Evolutionary conservation across 2,888 invertebrate genomes (phyloP), one percentile per base, ranked within the genome.

Genomic region (Pyrrhosoma nymphula): DNA sequence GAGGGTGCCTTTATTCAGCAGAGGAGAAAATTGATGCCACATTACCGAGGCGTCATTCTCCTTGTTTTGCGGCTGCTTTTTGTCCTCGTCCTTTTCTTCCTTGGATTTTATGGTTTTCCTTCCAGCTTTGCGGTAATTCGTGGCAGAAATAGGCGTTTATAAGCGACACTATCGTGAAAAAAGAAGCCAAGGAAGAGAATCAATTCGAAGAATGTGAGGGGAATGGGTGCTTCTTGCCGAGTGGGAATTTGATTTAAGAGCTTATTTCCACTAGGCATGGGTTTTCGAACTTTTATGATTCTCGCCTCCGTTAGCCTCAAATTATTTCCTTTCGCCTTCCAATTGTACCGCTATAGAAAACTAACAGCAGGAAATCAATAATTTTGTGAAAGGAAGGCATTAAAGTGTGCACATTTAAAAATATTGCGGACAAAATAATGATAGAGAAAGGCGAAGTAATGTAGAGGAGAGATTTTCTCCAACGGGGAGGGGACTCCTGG

Each of bases 21-120:
- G 69, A 69, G 69, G 69, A 69, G 69, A 69, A 69, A 69, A 69
- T 69, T 69, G 69, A 69, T 69, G 20, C n/a, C 69, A 69, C 69
- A 26, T 69, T 69, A 26, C 69, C 20, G 18, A 26, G 69, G 26
- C 26, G 18, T 16, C 26, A 69, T 69, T 69, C n/a, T 20, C 23
- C 69, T 69, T 69, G 69, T 69, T 69, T 69, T 69, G 20, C 69
- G 69, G 69, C 69, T 69, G 10, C 26, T 69, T 69, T 69, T 69
- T 69, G 2, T 69, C 18, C 69, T 26, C 2, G 26, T 12, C n/a
- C 69, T 69, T 69, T 69, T 12, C 69, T 12, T 10, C 3, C 69
- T 20, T 20, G 60, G 60, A 26, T 69, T n/a, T 69, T 60, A 18
- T 6, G 8, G 69, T 69, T 69, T 69, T 69, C 23, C 26, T n/a